Evolutionary conservation across 2,113 vertebrate genomes (phyloP), one percentile per base, ranked within the genome.

Genomic region (Cinclus cinclus): DNA sequence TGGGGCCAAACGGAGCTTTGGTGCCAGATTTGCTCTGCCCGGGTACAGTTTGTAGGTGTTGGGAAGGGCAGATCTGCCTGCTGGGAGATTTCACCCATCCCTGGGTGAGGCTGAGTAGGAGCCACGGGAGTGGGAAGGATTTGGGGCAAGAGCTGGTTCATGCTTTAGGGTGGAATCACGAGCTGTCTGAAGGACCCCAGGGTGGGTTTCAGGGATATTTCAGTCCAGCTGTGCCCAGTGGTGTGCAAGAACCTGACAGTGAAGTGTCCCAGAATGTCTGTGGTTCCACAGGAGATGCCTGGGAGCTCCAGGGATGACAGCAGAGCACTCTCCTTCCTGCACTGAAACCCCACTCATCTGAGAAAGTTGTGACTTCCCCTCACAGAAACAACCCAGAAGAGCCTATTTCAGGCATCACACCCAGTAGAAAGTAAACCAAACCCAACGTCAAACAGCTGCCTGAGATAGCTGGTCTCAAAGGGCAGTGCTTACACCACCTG

Each of bases 241-340:
- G 16, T 15, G 4, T 14, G 30, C 11, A 30, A 22, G 14, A 64
- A 20, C 44, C 47, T 1, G 14, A 2, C 8, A 18, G 20, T 31
- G 19, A 10, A 0, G 0, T 27, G 74, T 11, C n/a, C 65, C 69
- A 24, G 33, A 7, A 33, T 0, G 0, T 5, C 84, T 19, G 22
- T 0, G 4, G 20, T 18, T 15, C 23, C 30, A 3, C 46, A 42
- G 3, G 44, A 62, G 16, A 39, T 1, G 0, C 25, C 77, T 39
- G 77, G 63, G 33, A 90, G 22, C 30, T 35, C 5, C 44, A 5
- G 7, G 37, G 23, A 7, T n/a, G n/a, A 2, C 19, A 73, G 21
- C 3, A 3, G 15, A 22, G 6, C 13, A 13, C 37, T 28, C 11
- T n/a, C 28, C 33, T 70, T 7, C 5, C 35, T 52, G 82, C 35